phyloP scores from a whole-genome alignment of 1,140 invertebrate genomes.

The Ericerus pela region DNA sequence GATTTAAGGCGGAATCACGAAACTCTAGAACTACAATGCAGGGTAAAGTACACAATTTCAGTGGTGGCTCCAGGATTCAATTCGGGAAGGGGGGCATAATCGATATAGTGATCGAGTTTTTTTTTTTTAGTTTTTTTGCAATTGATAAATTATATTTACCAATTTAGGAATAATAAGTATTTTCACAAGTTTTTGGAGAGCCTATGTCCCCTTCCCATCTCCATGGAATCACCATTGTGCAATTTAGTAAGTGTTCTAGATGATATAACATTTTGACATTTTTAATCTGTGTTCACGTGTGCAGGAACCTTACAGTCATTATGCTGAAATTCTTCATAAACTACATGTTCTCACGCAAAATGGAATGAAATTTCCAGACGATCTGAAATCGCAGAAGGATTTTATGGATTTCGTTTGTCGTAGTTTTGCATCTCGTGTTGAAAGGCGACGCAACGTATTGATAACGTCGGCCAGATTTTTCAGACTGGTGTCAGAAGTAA shows the following conservation, averaged over 20 bases:
- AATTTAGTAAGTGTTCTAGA: too few species aligned
- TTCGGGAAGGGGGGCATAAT: too few species aligned
- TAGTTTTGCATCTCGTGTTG: slow-evolving; percentile 58
- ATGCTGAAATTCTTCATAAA: slow-evolving; percentile 56
- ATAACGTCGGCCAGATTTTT: slow-evolving; percentile 62
- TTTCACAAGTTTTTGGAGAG: too few species aligned
- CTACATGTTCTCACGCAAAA: slow-evolving; percentile 39
- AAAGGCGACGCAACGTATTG: slow-evolving; percentile 54
- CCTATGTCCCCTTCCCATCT: too few species aligned
- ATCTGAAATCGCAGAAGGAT: slow-evolving; percentile 47
- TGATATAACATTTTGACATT: too few species aligned
- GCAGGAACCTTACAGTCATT: slow-evolving; percentile 55
- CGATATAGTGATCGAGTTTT: too few species aligned
- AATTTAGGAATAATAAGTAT: too few species aligned
- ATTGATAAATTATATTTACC: too few species aligned
- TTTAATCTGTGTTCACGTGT: not conserved
- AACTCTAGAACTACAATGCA: slow-evolving; percentile 57
- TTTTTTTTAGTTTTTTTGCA: too few species aligned
- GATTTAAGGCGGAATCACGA: slow-evolving; percentile 54
- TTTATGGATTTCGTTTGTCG: slow-evolving; percentile 68
- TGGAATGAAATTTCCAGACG: slow-evolving; percentile 36
- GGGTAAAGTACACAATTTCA: too few species aligned
- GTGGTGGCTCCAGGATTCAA: not conserved
- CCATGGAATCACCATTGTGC: too few species aligned
- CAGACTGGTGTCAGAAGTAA: slow-evolving; percentile 52